Evolutionary conservation across 2,888 invertebrate genomes (phyloP), one percentile per base, ranked within the genome.

Genomic region (Pammene aurita): DNA sequence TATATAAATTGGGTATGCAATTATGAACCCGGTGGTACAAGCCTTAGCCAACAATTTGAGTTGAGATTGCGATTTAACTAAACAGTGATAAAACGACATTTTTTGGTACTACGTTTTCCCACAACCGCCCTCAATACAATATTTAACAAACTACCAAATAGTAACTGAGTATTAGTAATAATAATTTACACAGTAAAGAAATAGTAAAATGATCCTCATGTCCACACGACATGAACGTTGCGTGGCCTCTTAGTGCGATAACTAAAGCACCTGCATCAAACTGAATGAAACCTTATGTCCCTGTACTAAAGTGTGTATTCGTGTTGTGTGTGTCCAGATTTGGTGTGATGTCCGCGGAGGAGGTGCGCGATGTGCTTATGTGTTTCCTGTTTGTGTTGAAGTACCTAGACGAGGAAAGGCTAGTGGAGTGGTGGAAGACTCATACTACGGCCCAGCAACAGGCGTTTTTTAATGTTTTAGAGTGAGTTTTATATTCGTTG

Each of bases 301-400:
- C 44, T 34, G 9, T 16, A 35, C 50, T 50, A 50, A 67, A 42
- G 50, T 63, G 62, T 61, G 54, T 73, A 77, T 78, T 76, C 73
- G 70, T 80, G 26, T 55, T 44, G 68, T 75, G 71, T 76, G 57
- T 76, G 76, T 78, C 71, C 74, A 93, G 93, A 84, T 93, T 93
- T 75, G 93, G 93, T 81, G 92, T 93, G 80, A 87, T 93, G 89
- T 93, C 93, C 52, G 90, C 95, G 0, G 93, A 94, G 50, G 98
- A 98, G 92, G 96, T 97, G 72, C 96, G 96, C 81, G 98, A 98
- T 87, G 94, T 98, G 73, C 93, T 98, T 65, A 91, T 98, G 67
- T 97, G 97, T 84, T 97, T 98, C 91, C 93, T 99, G 72, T 98
- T 97, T 87, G 96, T 98, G 66, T 93, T 98, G 71, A 98, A 98